These are phyloP conservation scores for Melieria picta DNA, from an alignment of 2,888 invertebrate genomes.

Conservation along the genomic window DNA sequence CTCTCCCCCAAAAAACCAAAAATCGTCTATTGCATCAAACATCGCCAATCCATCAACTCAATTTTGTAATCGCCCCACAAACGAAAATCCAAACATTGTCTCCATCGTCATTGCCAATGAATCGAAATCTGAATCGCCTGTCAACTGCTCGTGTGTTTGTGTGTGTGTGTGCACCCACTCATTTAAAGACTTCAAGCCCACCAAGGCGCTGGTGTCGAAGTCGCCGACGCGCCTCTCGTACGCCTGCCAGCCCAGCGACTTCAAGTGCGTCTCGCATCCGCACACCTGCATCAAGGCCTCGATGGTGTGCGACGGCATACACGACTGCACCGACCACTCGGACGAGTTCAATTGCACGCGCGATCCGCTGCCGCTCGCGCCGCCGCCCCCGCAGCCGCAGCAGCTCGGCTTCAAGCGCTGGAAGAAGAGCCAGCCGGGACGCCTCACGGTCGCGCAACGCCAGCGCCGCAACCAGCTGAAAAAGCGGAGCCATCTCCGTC, in stretches of 20 bases:
- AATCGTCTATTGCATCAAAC: no score
- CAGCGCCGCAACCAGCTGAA: conserved; percentile 24
- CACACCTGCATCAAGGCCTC: conserved; percentile 61
- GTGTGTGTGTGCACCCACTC: neutral
- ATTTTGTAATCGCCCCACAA: no score
- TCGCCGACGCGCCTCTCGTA: conserved; percentile 48
- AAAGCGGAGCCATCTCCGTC: conserved; percentile 19
- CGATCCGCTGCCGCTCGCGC: conserved; percentile 38
- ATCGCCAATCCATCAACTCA: no score
- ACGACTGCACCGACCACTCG: conserved; percentile 71
- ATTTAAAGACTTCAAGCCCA: conserved; percentile 56
- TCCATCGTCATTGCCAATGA: no score
- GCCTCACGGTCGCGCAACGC: conserved; percentile 27
- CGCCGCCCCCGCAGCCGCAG: conserved; percentile 20
- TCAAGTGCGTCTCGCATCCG: conserved; percentile 65
- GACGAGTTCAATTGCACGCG: conserved; percentile 72
- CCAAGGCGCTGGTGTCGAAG: conserved; percentile 46
- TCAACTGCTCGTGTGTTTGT: neutral
- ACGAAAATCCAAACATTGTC: no score
- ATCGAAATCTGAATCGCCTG: no score
- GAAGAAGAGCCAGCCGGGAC: conserved; percentile 12
- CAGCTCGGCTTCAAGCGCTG: conserved; percentile 43
- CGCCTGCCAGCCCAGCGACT: conserved; percentile 60
- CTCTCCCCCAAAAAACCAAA: no score
- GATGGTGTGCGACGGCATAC: conserved; percentile 69